phyloP scores from a whole-genome alignment of 2,888 invertebrate species.

The Cephus runcator region DNA sequence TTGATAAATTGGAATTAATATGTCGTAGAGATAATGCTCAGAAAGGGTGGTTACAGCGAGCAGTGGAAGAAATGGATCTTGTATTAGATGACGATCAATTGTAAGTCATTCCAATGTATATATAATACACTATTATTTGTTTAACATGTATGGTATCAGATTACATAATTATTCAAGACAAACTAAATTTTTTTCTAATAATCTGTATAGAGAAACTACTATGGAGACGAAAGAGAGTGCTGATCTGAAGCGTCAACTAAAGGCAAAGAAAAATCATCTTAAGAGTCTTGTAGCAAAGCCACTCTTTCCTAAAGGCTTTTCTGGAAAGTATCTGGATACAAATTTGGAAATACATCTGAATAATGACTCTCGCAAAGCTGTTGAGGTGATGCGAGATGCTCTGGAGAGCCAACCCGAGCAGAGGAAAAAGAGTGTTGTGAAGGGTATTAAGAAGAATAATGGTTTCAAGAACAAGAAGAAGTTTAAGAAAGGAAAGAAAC shows the following conservation, averaged over 20 bases:
- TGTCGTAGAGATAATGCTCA: slow-evolving; percentile 74
- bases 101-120: slow-evolving; percentile 33
- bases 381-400: slow-evolving; percentile 69
- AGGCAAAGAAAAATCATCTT: slow-evolving; percentile 69
- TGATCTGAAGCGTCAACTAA: slow-evolving; percentile 66
- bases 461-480: slow-evolving; percentile 15
- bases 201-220: slow-evolving; percentile 43
- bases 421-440: slow-evolving; percentile 34
- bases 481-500: background rate
- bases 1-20: slow-evolving; percentile 81
- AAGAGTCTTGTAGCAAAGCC: slow-evolving; percentile 69
- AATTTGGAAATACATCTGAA: slow-evolving; percentile 49
- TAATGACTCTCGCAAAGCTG: slow-evolving; percentile 63
- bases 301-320: slow-evolving; percentile 76
- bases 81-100: slow-evolving; percentile 80
- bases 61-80: slow-evolving; percentile 91
- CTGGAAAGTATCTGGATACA: slow-evolving; percentile 71
- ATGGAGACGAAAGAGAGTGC: slow-evolving; percentile 60
- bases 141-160: background rate
- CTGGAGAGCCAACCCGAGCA: slow-evolving; percentile 59
- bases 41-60: slow-evolving; percentile 86
- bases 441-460: slow-evolving; percentile 48
- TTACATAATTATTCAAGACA: background rate
- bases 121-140: background rate
- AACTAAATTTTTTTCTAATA: slow-evolving; percentile 9